Base-by-base conservation (phyloP, 2,888 invertebrate genomes). In the Patella ulyssiponensis region DNA sequence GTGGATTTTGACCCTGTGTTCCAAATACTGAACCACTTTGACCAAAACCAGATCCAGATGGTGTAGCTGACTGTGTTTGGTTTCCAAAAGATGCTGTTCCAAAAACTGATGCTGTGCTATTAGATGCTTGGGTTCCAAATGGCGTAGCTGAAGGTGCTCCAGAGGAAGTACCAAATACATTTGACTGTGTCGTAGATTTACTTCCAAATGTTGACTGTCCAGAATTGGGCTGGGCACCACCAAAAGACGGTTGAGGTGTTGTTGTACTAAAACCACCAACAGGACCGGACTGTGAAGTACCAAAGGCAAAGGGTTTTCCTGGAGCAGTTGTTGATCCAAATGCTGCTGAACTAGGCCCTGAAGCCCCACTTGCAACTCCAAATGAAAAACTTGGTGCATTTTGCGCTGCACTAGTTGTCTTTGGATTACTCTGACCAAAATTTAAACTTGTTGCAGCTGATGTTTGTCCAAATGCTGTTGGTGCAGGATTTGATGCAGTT, bases 381-480 rank as follows among this genome's bases (percentile, higher is more conserved):
- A 64, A 64, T 20, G 64, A 64, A 14, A 64, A 23, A 64, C 64
- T 23, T 3, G 64, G 20, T 64, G 64, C 4, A 64, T 64, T 64
- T 64, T 64, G 64, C 0, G 9, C 9, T 64, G 4, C 64, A 64
- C 20, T 64, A 23, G 64, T 64, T 12, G 64, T 64, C 23, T 20
- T 20, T 64, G 64, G 64, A 23, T 64, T 64, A 64, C 23, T 23
- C 64, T 64, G 64, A 64, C 64, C 64, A 64, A 64, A 64, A 23
- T 20, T 23, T 23, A 64, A 64, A 64, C 64, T 14, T 23, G 11
- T 64, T 9, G 64, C 15, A 64, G 64, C 20, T 17, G 64, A 64
- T 20, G 64, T 64, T 23, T 23, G 11, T 23, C 20, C 20, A 64
- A 20, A 23, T 12, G 20, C 12, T 12, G 20, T 64, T 9, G 23